These are phyloP conservation scores for Drosophila azteca DNA, from an alignment of 1,140 invertebrate genomes.

Conservation along the genomic window DNA sequence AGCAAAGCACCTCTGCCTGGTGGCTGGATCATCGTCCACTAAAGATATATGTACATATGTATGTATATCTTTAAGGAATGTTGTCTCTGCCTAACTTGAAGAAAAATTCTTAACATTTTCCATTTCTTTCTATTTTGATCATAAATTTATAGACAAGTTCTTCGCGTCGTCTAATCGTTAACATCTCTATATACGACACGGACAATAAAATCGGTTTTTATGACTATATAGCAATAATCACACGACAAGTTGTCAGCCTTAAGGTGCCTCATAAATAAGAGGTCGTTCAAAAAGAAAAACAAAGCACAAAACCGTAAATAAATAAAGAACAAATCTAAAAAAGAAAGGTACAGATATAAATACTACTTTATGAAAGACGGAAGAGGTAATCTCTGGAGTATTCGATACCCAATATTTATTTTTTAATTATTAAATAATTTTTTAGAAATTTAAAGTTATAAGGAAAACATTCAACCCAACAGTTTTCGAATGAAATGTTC, in stretches of 20 bases:
- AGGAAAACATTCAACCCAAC: too few species aligned
- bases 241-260: conserved; percentile 58
- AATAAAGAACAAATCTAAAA: conserved; percentile 16
- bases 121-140: conserved; percentile 41
- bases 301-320: conserved; percentile 17
- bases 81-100: too few species aligned
- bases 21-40: too few species aligned
- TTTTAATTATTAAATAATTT: too few species aligned
- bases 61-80: too few species aligned
- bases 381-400: too few species aligned
- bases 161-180: conserved; percentile 52
- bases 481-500: too few species aligned
- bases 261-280: conserved; percentile 60
- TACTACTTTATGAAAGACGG: too few species aligned
- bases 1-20: too few species aligned
- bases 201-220: conserved; percentile 67
- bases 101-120: neutral
- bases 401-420: too few species aligned
- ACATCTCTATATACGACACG: conserved; percentile 54
- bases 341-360: neutral
- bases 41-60: too few species aligned
- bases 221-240: conserved; percentile 52
- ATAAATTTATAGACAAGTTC: conserved; percentile 56
- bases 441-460: neutral
- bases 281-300: conserved; percentile 20